These are phyloP conservation scores for Frankliniella intonsa DNA, from an alignment of 2,888 invertebrate species.

Conservation along the genomic window DNA sequence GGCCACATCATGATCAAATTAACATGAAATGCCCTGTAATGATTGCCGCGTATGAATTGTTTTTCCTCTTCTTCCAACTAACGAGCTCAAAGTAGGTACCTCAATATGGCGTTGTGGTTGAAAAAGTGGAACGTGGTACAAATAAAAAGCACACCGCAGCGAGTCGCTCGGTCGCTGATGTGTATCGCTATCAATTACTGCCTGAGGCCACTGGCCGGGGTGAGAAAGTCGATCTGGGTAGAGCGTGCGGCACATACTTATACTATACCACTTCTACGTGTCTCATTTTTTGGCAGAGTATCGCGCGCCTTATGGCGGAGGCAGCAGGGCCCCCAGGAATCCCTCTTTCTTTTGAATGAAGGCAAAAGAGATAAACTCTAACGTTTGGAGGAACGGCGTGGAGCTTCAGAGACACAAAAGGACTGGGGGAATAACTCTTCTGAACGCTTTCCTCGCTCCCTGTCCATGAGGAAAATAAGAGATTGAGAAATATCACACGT, in stretches of 20 bases:
- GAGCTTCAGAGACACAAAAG: not conserved
- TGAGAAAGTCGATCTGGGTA: too few relatives aligned
- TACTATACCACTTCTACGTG: too few relatives aligned
- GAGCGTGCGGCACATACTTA: too few relatives aligned
- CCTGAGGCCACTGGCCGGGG: too few relatives aligned
- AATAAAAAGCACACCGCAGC: too few relatives aligned
- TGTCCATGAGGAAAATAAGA: not conserved
- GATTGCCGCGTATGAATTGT: too few relatives aligned
- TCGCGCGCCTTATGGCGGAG: not conserved
- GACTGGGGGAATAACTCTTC: not conserved
- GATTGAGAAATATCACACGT: not conserved
- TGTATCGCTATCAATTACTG: slow-evolving; percentile 1
- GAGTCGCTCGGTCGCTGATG: not conserved
- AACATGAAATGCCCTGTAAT: too few relatives aligned
- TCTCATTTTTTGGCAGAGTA: not conserved
- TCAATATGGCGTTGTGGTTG: too few relatives aligned
- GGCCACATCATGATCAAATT: not conserved
- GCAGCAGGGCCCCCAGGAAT: not conserved
- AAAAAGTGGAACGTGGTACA: too few relatives aligned
- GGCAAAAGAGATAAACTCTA: not conserved
- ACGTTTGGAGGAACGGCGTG: slow-evolving; percentile 13
- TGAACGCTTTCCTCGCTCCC: not conserved
- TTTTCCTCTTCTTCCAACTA: too few relatives aligned
- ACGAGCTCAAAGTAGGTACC: too few relatives aligned
- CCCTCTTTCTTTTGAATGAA: slow-evolving; percentile 7